Evolutionary conservation across 2,888 invertebrate species (phyloP).

Genomic region (Stratiomys singularior): DNA sequence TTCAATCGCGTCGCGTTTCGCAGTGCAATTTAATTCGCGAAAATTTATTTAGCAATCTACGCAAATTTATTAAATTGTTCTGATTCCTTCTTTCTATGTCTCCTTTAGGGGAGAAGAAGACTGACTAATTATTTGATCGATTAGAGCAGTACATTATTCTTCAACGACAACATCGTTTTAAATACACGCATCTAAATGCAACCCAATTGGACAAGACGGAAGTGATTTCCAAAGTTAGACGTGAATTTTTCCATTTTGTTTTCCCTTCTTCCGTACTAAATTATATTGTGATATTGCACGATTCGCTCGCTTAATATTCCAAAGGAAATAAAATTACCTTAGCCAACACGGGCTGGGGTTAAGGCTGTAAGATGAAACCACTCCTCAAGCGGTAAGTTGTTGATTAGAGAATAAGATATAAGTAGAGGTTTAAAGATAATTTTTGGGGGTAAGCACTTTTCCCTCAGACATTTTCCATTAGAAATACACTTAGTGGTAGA

Average conservation of each 20-base stretch:
- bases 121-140: slow-evolving; percentile 28
- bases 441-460: too few relatives aligned
- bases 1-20: too few relatives aligned
- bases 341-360: slow-evolving; percentile 48
- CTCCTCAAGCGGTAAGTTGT: slow-evolving; percentile 63
- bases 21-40: background rate
- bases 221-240: slow-evolving; percentile 24
- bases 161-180: background rate
- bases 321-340: slow-evolving; percentile 39
- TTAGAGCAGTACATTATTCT: slow-evolving; percentile 18
- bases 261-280: background rate
- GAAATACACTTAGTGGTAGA: too few relatives aligned
- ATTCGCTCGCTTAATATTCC: slow-evolving; percentile 28
- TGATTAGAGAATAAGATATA: too few relatives aligned
- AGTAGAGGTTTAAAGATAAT: too few relatives aligned
- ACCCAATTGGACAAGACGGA: slow-evolving; percentile 38
- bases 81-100: background rate
- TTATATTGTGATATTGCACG: slow-evolving; percentile 40
- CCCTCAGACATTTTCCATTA: too few relatives aligned
- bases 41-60: background rate
- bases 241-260: slow-evolving; percentile 12
- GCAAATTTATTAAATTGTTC: background rate
- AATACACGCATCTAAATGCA: slow-evolving; percentile 29
- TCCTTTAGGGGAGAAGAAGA: slow-evolving; percentile 25
- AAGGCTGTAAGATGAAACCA: slow-evolving; percentile 62